phyloP scores from a whole-genome alignment of 2,888 invertebrate genomes.

The Escarpia spicata region DNA sequence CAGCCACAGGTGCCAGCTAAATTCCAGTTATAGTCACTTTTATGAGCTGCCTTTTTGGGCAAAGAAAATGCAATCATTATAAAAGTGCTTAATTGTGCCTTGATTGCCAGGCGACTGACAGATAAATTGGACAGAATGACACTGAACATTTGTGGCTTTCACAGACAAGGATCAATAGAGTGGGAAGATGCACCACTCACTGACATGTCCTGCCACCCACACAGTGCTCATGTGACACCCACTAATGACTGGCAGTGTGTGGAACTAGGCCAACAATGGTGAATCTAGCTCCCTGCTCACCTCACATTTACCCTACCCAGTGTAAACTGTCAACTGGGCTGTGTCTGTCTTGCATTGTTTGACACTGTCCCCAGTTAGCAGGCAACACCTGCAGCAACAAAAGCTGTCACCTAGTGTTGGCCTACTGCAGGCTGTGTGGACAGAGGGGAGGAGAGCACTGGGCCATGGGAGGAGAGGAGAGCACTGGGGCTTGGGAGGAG shows the following conservation, averaged over 20 bases:
- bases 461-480: not conserved
- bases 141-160: not conserved
- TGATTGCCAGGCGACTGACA: not conserved
- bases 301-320: not conserved
- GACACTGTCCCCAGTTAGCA: not conserved
- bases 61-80: not conserved
- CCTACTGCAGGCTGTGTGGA: not conserved
- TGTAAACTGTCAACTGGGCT: not conserved
- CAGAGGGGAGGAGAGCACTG: not conserved
- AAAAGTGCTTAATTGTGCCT: not conserved
- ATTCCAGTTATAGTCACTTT: not conserved
- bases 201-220: not conserved
- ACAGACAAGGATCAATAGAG: not conserved
- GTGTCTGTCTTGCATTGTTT: not conserved
- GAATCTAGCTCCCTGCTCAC: too few species aligned
- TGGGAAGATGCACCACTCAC: not conserved
- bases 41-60: not conserved
- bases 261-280: not conserved
- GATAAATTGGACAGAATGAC: not conserved
- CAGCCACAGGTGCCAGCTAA: too few species aligned
- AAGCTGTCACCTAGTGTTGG: not conserved
- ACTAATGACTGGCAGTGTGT: not conserved
- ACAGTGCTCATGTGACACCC: not conserved
- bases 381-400: not conserved
- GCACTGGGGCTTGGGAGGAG: not conserved